Evolutionary conservation across 2,113 vertebrate genomes (phyloP).

Genomic region (Caretta caretta): DNA sequence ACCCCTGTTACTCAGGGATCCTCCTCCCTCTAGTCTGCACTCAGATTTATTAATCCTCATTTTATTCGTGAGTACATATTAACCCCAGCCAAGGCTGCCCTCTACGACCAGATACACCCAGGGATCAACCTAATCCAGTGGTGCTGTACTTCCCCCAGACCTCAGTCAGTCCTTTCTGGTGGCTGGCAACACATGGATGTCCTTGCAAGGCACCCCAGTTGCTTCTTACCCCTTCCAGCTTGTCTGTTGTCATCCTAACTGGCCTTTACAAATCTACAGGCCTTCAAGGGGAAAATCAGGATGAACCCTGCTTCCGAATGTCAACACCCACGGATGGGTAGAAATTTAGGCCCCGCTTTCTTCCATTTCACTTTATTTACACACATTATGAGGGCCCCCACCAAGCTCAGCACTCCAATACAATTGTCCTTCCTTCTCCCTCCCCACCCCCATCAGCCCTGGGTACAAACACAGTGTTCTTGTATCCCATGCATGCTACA

Average conservation of each 20-base stretch:
- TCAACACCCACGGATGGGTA: neutral
- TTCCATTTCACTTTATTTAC: neutral
- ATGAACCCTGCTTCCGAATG: neutral
- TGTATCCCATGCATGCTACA: neutral
- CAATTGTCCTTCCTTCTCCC: neutral
- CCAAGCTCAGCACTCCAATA: neutral
- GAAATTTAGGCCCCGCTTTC: neutral
- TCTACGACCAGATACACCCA: neutral
- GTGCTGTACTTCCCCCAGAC: neutral
- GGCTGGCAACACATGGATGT: neutral
- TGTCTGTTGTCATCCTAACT: neutral
- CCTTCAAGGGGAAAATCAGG: neutral
- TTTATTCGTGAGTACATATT: constrained; percentile 49
- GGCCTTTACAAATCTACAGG: neutral
- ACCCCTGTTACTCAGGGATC: constrained; percentile 44
- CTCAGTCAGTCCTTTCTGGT: neutral
- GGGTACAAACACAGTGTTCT: neutral
- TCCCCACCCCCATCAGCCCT: neutral
- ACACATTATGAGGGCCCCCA: neutral
- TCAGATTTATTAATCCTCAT: constrained; percentile 58
- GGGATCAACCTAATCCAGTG: neutral
- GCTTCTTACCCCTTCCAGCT: neutral
- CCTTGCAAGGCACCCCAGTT: neutral
- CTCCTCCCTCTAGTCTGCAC: constrained; percentile 32
- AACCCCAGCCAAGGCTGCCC: neutral